Evolutionary conservation across 2,797 vertebrate genomes (phyloP), one percentile per base, ranked within the genome.

Genomic region (Pelobates cultripes): DNA sequence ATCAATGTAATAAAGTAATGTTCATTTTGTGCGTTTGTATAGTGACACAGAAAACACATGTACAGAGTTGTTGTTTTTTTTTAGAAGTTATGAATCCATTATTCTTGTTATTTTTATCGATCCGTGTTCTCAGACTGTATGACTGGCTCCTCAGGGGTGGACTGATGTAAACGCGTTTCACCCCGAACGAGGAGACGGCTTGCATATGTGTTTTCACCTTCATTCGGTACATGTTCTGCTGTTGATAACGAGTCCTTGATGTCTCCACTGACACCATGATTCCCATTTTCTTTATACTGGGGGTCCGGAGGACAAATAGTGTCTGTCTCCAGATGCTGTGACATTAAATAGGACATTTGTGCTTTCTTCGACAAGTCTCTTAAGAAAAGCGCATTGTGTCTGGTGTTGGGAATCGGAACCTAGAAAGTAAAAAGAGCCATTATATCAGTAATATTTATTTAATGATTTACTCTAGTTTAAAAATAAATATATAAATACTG

Each of bases 361-460:
- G 42, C 5, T 1, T 70, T 17, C 43, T 68, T 68, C 3, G 17
- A n/a, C n/a, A 43, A 17, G 69, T 63, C 43, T 43, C 81, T 57
- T 44, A 83, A n/a, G 64, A 83, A 83, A 15, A 78, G 17, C 0
- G 81, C 76, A 8, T 83, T 83, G 76, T 75, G 81, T 53, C 76
- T 74, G 43, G 81, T 74, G 76, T 83, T 83, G 9, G 81, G 81
- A 4, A 83, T 10, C 0, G 81, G 3, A 9, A 43, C 63, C 75
- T 78, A 51, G 8, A 73, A 78, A 47, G 15, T 10, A 51, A 5
- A 51, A 10, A 51, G 47, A 51, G 47, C 5, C 0, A 66, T 66
- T 3, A 43, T 64, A 5, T 28, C 28, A 28, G 28, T 28, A 28
- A 28, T 28, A 28, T 28, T 28, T 28, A 28, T 28, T 28, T 28